Evolutionary conservation across 2,113 vertebrate species (phyloP).

Genomic region (Salminus brasiliensis): DNA sequence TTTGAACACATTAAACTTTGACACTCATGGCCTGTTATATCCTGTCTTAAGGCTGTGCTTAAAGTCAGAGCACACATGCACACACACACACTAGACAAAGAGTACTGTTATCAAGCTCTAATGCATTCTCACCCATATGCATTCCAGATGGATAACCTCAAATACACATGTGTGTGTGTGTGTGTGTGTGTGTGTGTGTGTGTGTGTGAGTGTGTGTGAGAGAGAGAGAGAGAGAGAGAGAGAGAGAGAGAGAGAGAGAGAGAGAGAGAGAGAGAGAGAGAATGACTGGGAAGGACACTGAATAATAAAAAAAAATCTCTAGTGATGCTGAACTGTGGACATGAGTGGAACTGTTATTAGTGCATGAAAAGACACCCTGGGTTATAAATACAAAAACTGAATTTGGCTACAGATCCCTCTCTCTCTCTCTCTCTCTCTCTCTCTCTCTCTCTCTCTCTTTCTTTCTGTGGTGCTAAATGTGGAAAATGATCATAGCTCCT

Average conservation of each 20-base stretch:
- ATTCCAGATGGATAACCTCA: slow-evolving; percentile 45
- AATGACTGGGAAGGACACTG: not conserved
- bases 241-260: not conserved
- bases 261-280: not conserved
- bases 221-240: not conserved
- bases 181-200: slow-evolving; percentile 4
- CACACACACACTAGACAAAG: slow-evolving; percentile 5
- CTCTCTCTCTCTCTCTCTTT: not conserved
- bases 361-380: not conserved
- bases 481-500: too few species aligned
- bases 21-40: not conserved
- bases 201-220: not conserved
- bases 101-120: not conserved
- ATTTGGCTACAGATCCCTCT: not conserved
- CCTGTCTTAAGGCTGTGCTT: not conserved
- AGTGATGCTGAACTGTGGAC: not conserved
- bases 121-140: slow-evolving; percentile 2
- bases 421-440: not conserved
- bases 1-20: not conserved
- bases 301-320: too few species aligned
- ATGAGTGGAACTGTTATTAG: not conserved
- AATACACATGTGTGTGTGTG: not conserved
- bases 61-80: not conserved
- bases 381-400: not conserved
- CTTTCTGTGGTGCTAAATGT: not conserved